Conservation (phyloP, 2,888 invertebrate species). For the Macrophya alboannulata region DNA sequence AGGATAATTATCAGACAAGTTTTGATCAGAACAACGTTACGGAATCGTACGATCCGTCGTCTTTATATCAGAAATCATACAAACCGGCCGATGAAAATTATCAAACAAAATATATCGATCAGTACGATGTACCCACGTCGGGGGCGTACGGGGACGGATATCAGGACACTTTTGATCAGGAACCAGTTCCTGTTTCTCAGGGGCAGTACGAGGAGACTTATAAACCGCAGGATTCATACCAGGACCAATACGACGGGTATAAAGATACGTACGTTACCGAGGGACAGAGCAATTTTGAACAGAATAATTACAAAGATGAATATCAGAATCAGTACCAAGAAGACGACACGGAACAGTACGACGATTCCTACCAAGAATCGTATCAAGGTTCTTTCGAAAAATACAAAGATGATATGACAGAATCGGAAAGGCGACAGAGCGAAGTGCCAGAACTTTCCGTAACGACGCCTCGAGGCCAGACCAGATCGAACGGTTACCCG, state of each 20-base stretch:
- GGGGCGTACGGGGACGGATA: slow-evolving; percentile 35
- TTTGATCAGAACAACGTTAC: slow-evolving; percentile 72
- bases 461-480: slow-evolving; percentile 74
- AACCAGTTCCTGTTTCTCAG: slow-evolving; percentile 51
- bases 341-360: slow-evolving; percentile 70
- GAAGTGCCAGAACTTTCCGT: slow-evolving; percentile 76
- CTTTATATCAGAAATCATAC: slow-evolving; percentile 66
- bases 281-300: slow-evolving; percentile 2
- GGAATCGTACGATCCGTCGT: slow-evolving; percentile 33
- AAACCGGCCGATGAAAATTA: slow-evolving; percentile 24
- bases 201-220: slow-evolving; percentile 59
- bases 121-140: slow-evolving; percentile 40
- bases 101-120: slow-evolving; percentile 32
- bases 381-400: slow-evolving; percentile 73
- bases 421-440: slow-evolving; percentile 67
- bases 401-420: slow-evolving; percentile 67
- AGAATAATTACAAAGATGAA: slow-evolving; percentile 62
- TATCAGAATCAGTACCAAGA: slow-evolving; percentile 69
- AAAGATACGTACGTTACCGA: slow-evolving; percentile 38
- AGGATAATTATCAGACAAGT: slow-evolving; percentile 69
- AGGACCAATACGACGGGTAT: slow-evolving; percentile 61
- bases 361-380: slow-evolving; percentile 70
- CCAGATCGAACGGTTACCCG: slow-evolving; percentile 74
- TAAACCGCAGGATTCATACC: slow-evolving; percentile 67
- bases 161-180: slow-evolving; percentile 63